Conservation (phyloP, 2,113 vertebrate genomes). For the Cyphomyrus plagiostoma region DNA sequence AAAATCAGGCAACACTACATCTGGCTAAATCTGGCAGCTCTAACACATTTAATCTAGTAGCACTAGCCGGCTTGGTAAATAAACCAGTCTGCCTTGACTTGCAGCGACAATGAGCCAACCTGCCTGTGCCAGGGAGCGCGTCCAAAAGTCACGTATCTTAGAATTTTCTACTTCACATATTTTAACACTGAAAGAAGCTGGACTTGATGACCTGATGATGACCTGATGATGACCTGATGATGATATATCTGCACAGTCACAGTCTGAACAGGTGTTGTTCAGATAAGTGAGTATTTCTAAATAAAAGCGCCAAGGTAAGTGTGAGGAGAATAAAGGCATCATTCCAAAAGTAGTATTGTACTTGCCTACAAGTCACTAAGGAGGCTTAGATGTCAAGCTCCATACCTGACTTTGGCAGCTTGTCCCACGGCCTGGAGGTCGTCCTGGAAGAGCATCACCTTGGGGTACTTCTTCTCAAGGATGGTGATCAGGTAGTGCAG, state of each 20-base stretch:
- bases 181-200: neutral
- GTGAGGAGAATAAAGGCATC: neutral
- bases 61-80: neutral
- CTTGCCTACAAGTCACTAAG: neutral
- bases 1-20: neutral
- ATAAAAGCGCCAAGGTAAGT: neutral
- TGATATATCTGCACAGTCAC: neutral
- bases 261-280: neutral
- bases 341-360: neutral
- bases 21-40: neutral
- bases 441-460: conserved; percentile 80
- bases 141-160: neutral
- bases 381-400: neutral
- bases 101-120: neutral
- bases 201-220: neutral
- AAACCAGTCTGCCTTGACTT: neutral
- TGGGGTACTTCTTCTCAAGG: conserved; percentile 95
- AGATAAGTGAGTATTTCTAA: neutral
- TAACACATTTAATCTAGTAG: neutral
- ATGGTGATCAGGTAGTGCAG: conserved; percentile 98
- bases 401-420: conserved; percentile 96
- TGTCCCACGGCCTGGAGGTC: conserved; percentile 77
- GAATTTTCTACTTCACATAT: neutral
- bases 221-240: neutral
- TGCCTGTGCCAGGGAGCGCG: neutral